Percentiles rank a stretch among this genome's conserved stretches.
Conservation (phyloP, 2,113 vertebrate genomes). For the Mystacornis crossleyi region DNA sequence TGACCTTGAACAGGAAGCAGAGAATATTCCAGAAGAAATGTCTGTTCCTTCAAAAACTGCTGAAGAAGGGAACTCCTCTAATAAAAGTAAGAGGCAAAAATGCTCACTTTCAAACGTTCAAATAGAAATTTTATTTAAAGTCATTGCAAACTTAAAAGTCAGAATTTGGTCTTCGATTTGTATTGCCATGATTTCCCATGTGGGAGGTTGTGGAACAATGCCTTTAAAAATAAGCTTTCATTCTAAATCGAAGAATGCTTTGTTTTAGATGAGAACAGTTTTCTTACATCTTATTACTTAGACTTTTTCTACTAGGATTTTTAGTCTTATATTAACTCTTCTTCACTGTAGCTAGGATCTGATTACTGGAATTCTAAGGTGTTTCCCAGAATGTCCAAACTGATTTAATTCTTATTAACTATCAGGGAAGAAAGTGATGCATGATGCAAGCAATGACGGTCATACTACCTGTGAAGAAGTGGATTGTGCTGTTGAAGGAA, state of each 20-base stretch:
- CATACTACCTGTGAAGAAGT: not conserved
- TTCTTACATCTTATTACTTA: not conserved
- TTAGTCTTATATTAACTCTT: not conserved
- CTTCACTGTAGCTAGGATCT: not conserved
- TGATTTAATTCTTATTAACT: not conserved
- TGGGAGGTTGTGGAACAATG: not conserved
- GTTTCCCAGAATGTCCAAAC: not conserved
- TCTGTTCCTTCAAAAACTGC: not conserved
- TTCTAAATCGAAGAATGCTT: not conserved
- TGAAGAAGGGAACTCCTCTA: not conserved
- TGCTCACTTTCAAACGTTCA: not conserved
- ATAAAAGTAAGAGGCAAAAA: slow-evolving; percentile 64
- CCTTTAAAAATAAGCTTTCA: not conserved
- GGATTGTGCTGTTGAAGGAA: not conserved
- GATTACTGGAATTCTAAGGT: not conserved
- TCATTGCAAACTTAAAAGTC: not conserved
- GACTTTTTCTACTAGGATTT: not conserved
- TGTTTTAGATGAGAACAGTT: not conserved
- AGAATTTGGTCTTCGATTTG: not conserved
- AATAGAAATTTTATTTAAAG: not conserved
- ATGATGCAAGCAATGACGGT: not conserved
- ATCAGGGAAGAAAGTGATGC: slow-evolving; percentile 33
- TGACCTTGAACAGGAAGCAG: slow-evolving; percentile 9
- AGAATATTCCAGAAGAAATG: slow-evolving; percentile 1
- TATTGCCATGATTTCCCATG: not conserved